phyloP scores from a whole-genome alignment of 2,888 invertebrate genomes.

The Cantharis rufa region DNA sequence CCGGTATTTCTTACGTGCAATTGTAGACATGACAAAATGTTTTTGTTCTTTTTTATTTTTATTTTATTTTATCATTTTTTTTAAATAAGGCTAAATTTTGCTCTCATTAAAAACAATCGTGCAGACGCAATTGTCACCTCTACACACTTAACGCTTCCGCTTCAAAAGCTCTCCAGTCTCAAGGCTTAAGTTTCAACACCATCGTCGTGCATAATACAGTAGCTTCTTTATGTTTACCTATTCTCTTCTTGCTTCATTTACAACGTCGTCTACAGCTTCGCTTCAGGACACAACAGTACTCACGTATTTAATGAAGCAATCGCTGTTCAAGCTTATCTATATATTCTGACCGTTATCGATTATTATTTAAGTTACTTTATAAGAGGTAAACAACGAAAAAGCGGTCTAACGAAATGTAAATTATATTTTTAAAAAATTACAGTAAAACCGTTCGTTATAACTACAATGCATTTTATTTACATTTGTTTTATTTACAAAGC shows the following conservation, averaged over 20 bases:
- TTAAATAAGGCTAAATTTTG: slow-evolving; percentile 5
- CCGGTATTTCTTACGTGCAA: not conserved
- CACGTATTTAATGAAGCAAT: slow-evolving; percentile 21
- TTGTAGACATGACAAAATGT: not conserved
- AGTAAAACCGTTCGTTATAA: not conserved
- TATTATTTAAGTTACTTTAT: not conserved
- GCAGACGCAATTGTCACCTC: slow-evolving; percentile 30
- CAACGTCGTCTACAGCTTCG: slow-evolving; percentile 15
- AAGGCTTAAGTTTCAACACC: slow-evolving; percentile 27
- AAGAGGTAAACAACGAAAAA: not conserved
- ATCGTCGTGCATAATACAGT: slow-evolving; percentile 26
- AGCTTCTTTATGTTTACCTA: slow-evolving; percentile 26
- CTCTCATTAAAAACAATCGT: slow-evolving; percentile 29
- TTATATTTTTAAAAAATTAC: not conserved
- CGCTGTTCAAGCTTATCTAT: slow-evolving; percentile 15
- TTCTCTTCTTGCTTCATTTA: slow-evolving; percentile 25
- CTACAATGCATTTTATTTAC: too few species aligned
- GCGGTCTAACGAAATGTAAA: not conserved
- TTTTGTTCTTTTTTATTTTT: not conserved
- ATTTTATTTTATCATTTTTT: not conserved
- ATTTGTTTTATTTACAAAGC: not conserved
- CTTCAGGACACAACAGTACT: slow-evolving; percentile 9
- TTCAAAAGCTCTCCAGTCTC: slow-evolving; percentile 25
- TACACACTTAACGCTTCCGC: slow-evolving; percentile 24
- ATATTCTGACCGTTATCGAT: not conserved